Evolutionary conservation across 1,140 invertebrate species (phyloP), one percentile per base, ranked within the genome.

Genomic region (Musca vetustissima): DNA sequence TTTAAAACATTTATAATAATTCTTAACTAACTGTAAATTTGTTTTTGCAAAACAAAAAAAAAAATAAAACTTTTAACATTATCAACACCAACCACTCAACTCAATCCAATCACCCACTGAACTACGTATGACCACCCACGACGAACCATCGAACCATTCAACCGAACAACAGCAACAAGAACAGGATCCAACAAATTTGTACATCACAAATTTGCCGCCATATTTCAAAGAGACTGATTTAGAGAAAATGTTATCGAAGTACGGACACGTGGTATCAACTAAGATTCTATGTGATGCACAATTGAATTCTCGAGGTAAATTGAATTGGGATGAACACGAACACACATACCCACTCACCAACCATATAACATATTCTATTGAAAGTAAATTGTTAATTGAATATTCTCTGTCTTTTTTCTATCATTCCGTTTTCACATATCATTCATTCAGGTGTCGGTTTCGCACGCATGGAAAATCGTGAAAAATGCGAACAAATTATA

Each of bases 141-240:
- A 65, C n/a, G 17, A 15, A 66, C 53, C 22, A 50, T 66, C 49
- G 48, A 47, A 57, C 14, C n/a, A n/a, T 15, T 47, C 7, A 17
- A 53, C 7, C n/a, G 32, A 59, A 32, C 68, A 68, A 83, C 89
- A 98, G 94, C 96, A 98, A 93, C 96, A 98, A 89, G 97, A 99
- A 87, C 96, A 98, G 85, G 97, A 99, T 85, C 97, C 97, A 1
- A 99, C 97, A 74, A 99, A 99, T 86, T 87, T 99, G 81, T 99
- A 99, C 85, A 98, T 99, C 85, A 97, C 97, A 75, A 99, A 99
- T 86, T 88, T 99, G 82, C 97, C 97, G 66, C 85, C 90, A 57
- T 91, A 91, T 82, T 97, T 93, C 86, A 95, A 95, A 80, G 97
- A 98, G 85, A 91, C 91, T 73, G 94, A 98, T 83, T 88, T 99